A percentile compares a stretch with the other conserved stretches of the same genome.
Evolutionary conservation across 2,113 vertebrate species (phyloP).

Genomic region (Saiga tatarica): DNA sequence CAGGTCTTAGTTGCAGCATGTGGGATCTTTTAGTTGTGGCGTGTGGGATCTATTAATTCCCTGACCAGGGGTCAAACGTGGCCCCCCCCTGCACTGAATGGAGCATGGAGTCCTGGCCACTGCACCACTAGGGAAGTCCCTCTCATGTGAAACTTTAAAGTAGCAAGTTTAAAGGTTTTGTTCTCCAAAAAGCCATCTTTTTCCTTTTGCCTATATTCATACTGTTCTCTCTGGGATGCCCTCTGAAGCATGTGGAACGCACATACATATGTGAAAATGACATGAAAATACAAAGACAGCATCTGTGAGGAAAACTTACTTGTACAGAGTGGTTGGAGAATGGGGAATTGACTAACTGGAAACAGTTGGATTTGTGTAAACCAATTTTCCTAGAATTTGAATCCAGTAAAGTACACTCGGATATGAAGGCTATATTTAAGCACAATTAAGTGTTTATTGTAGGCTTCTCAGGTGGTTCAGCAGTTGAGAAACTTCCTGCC

Average conservation of each 20-base stretch:
- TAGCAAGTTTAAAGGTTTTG: slow-evolving; percentile 1
- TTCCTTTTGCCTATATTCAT: slow-evolving; percentile 2
- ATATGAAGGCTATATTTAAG: not conserved
- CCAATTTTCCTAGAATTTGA: slow-evolving; percentile 36
- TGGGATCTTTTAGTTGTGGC: not conserved
- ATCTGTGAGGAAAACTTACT: not conserved
- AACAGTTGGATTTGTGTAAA: not conserved
- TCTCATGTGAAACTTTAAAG: not conserved
- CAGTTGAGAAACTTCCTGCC: not conserved
- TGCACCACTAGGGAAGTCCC: not conserved
- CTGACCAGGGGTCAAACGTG: not conserved
- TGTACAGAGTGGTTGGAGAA: not conserved
- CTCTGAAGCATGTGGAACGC: not conserved
- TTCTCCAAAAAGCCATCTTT: not conserved
- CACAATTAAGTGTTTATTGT: not conserved
- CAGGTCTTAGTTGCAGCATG: not conserved
- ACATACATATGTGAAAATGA: not conserved
- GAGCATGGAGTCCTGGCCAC: not conserved
- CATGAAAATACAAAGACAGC: not conserved
- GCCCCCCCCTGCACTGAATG: not conserved
- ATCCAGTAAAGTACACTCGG: not conserved
- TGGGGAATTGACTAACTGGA: not conserved
- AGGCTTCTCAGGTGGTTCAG: not conserved
- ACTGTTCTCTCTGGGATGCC: not conserved
- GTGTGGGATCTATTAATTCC: not conserved